Conservation (phyloP, 2,113 vertebrate genomes). For the Erinaceus europaeus region DNA sequence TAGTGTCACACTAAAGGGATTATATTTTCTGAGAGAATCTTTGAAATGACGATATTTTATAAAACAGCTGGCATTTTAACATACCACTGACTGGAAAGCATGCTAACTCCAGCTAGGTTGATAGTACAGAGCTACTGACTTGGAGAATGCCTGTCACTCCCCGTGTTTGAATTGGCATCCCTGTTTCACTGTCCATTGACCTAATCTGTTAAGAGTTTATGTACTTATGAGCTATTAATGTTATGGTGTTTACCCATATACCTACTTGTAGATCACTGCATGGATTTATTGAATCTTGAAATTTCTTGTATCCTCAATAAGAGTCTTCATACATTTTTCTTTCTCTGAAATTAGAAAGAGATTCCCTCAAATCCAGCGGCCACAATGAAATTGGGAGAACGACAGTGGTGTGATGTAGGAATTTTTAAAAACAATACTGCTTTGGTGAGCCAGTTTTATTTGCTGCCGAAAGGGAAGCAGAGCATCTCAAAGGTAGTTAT, state of each 20-base stretch:
- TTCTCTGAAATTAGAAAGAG: conserved; percentile 81
- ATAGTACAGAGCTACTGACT: conserved; percentile 24
- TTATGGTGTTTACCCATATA: conserved; percentile 20
- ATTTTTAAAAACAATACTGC: conserved; percentile 92
- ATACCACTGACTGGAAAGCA: conserved; percentile 50
- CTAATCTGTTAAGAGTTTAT: conserved; percentile 44
- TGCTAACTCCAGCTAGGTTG: conserved; percentile 33
- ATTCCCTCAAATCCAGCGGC: conserved; percentile 64
- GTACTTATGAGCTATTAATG: conserved; percentile 32
- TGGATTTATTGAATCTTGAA: conserved; percentile 51
- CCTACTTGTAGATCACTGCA: conserved; percentile 53
- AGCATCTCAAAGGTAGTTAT: conserved; percentile 80
- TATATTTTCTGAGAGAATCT: conserved; percentile 30
- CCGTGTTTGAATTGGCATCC: conserved; percentile 19
- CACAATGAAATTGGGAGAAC: conserved; percentile 75
- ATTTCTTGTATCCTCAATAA: conserved; percentile 25
- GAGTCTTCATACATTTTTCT: conserved; percentile 57
- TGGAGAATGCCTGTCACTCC: conserved; percentile 41
- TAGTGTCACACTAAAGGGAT: conserved; percentile 45
- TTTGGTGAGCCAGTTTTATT: conserved; percentile 92
- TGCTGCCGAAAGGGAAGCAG: conserved; percentile 85
- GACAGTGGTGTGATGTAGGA: conserved; percentile 93
- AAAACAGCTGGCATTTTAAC: conserved; percentile 46
- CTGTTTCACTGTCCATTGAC: conserved; percentile 38
- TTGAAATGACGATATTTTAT: conserved; percentile 48